phyloP scores from a whole-genome alignment of 2,797 vertebrate species.

The Acridotheres tristis region DNA sequence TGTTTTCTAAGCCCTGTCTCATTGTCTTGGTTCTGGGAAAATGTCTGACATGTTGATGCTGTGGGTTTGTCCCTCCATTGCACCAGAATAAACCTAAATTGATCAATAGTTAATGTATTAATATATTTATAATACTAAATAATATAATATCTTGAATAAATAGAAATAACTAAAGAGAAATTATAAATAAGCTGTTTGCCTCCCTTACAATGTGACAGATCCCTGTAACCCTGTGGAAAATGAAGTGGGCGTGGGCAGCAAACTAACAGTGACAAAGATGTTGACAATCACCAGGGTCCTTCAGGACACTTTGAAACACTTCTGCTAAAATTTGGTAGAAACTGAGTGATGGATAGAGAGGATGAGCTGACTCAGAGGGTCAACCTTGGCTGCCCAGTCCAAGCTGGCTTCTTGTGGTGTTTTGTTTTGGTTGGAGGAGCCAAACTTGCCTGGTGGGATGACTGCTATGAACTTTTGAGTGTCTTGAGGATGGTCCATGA shows the following conservation, averaged over 20 bases:
- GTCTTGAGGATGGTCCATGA: neutral
- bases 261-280: neutral
- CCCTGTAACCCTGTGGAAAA: neutral
- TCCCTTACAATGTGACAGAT: neutral
- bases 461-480: neutral
- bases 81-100: neutral
- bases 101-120: neutral
- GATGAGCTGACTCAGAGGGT: neutral
- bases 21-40: neutral
- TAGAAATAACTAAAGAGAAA: neutral
- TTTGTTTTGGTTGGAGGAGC: neutral
- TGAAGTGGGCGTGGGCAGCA: neutral
- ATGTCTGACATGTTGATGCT: neutral
- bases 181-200: neutral
- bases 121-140: neutral
- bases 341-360: neutral
- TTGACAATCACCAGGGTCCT: neutral
- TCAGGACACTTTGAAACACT: neutral
- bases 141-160: neutral
- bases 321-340: neutral
- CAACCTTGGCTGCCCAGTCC: fast-evolving
- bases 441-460: neutral
- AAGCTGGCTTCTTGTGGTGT: neutral
- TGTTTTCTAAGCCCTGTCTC: neutral
- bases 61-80: neutral